phyloP scores from a whole-genome alignment of 2,797 vertebrate species.

The Distichodus sexfasciatus region DNA sequence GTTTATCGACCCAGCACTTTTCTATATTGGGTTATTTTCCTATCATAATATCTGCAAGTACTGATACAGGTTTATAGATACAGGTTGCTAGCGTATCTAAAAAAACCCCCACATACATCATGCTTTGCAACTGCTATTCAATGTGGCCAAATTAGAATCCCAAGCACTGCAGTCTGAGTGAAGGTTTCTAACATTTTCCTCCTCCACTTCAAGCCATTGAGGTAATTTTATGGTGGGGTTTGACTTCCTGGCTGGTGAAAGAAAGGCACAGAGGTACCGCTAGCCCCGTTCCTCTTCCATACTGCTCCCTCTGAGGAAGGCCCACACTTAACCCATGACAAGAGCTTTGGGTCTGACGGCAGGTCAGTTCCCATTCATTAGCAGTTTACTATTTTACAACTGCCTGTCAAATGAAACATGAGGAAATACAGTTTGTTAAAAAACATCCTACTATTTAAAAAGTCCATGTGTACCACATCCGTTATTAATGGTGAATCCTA shows the following conservation, averaged over 20 bases:
- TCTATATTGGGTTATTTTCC: no score
- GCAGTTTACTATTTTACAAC: slow-evolving; percentile 44
- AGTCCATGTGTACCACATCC: slow-evolving; percentile 29
- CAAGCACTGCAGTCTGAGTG: neutral
- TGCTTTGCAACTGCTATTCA: no score
- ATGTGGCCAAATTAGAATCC: no score
- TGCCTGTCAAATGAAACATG: slow-evolving; percentile 44
- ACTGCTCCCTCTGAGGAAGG: slow-evolving; percentile 19
- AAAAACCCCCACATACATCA: no score
- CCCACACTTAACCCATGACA: slow-evolving; percentile 40
- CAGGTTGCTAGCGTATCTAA: no score
- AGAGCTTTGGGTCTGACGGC: slow-evolving; percentile 31
- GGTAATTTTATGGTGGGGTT: slow-evolving; percentile 31
- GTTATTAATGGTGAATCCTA: slow-evolving; percentile 27
- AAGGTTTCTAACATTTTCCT: neutral
- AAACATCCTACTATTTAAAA: slow-evolving; percentile 48
- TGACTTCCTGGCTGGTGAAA: slow-evolving; percentile 2
- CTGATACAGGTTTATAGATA: no score
- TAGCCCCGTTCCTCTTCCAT: slow-evolving; percentile 5
- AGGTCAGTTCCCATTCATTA: slow-evolving; percentile 45
- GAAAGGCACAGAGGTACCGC: neutral
- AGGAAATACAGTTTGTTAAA: slow-evolving; percentile 52
- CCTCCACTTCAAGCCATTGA: neutral
- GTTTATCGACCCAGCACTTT: no score
- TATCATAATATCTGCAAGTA: no score